A percentile compares a stretch with the other conserved stretches of the same genome.
Evolutionary conservation across 2,113 vertebrate genomes (phyloP).

Genomic region (Macaca nemestrina): DNA sequence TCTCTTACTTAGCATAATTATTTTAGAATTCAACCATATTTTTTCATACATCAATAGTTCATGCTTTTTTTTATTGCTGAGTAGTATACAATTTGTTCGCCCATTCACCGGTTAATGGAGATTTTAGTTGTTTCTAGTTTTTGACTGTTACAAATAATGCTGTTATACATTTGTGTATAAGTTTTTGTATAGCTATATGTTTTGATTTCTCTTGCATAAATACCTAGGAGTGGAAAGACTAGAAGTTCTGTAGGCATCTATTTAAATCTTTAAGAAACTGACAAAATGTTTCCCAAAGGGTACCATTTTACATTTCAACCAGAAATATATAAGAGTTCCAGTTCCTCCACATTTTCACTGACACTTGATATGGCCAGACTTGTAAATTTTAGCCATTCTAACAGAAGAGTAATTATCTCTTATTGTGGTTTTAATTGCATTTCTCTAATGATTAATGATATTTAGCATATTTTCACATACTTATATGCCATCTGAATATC

Average conservation of each 20-base stretch:
- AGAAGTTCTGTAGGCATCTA: not conserved
- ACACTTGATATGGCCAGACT: not conserved
- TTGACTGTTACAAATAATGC: not conserved
- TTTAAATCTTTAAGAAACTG: constrained; percentile 17
- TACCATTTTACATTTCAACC: not conserved
- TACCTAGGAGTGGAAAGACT: not conserved
- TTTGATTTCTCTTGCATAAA: not conserved
- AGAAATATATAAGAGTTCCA: not conserved
- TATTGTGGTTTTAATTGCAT: not conserved
- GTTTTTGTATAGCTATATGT: not conserved
- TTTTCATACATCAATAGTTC: not conserved
- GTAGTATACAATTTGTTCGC: not conserved
- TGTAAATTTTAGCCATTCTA: not conserved
- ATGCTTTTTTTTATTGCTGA: not conserved
- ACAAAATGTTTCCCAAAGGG: no score
- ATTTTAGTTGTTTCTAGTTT: not conserved
- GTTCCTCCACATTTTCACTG: not conserved
- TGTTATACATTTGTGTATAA: not conserved
- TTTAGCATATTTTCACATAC: not conserved
- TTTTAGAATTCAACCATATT: not conserved
- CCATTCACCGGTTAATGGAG: not conserved
- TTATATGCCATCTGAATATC: not conserved
- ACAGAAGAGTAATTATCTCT: not conserved
- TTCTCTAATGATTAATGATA: not conserved
- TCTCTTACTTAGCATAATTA: not conserved